Evolutionary conservation across 2,888 invertebrate genomes (phyloP).

Genomic region (Nycteola revayana): DNA sequence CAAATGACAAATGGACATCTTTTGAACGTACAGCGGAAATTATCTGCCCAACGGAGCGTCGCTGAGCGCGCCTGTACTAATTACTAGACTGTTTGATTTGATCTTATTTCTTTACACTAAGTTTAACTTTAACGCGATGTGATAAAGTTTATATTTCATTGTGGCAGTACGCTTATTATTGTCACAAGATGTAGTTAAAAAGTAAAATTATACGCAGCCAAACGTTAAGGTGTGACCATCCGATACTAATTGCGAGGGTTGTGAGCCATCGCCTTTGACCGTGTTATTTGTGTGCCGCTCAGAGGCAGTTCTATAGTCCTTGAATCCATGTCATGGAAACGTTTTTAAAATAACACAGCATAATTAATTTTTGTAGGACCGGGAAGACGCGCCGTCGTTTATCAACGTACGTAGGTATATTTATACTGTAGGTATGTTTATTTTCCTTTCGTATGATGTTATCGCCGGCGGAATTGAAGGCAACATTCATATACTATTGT

Average conservation of each 20-base stretch:
- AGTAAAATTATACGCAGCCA: slow-evolving; percentile 75
- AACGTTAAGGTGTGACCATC: slow-evolving; percentile 79
- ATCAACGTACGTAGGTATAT: slow-evolving; percentile 12
- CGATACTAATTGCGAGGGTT: slow-evolving; percentile 77
- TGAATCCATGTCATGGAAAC: slow-evolving; percentile 57
- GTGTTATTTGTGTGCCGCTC: slow-evolving; percentile 66
- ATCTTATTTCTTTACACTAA: slow-evolving; percentile 51
- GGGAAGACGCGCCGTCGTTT: slow-evolving; percentile 14
- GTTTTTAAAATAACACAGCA: slow-evolving; percentile 49
- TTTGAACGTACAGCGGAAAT: slow-evolving; percentile 80
- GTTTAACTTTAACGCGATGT: slow-evolving; percentile 39
- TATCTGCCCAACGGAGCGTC: slow-evolving; percentile 78
- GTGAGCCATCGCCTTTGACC: slow-evolving; percentile 50
- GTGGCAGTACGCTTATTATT: slow-evolving; percentile 53
- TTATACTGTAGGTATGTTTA: slow-evolving; percentile 5
- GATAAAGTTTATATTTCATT: slow-evolving; percentile 44
- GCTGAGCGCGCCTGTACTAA: slow-evolving; percentile 73
- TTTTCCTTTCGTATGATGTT: slow-evolving; percentile 16
- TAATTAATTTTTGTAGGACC: slow-evolving; percentile 34
- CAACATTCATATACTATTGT: too few species aligned
- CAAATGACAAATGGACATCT: slow-evolving; percentile 79
- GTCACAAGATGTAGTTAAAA: slow-evolving; percentile 77
- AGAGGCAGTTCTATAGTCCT: slow-evolving; percentile 62
- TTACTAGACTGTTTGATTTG: slow-evolving; percentile 79
- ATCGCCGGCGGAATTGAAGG: too few species aligned